phyloP scores from a whole-genome alignment of 1,140 invertebrate species.

The Pomacea maculata region DNA sequence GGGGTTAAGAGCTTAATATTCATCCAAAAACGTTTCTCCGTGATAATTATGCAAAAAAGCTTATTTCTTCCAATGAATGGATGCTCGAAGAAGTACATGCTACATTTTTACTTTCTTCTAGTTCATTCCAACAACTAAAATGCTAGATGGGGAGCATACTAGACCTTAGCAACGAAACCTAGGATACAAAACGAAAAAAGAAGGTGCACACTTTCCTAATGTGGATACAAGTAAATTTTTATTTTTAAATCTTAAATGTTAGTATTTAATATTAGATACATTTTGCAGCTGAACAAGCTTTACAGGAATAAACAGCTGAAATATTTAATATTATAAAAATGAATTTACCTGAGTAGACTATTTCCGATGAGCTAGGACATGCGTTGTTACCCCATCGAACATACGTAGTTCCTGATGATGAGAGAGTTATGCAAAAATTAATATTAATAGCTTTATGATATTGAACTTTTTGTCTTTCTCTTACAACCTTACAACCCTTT shows the following conservation, averaged over 20 bases:
- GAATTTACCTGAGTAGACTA: neutral
- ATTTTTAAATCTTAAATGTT: neutral
- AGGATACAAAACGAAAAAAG: neutral
- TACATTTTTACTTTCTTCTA: too few relatives aligned
- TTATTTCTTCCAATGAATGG: too few relatives aligned
- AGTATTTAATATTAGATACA: neutral
- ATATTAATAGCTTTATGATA: too few relatives aligned
- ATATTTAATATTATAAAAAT: neutral
- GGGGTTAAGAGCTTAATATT: too few relatives aligned
- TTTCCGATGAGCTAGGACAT: neutral
- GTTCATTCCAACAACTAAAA: too few relatives aligned
- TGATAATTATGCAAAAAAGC: too few relatives aligned
- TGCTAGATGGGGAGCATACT: too few relatives aligned
- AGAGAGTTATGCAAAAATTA: neutral
- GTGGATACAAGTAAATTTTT: too few relatives aligned
- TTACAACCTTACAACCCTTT: too few relatives aligned
- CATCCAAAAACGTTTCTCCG: too few relatives aligned
- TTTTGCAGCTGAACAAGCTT: neutral
- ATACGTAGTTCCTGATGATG: neutral
- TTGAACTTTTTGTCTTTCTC: too few relatives aligned
- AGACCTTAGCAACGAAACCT: neutral
- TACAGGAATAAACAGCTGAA: neutral
- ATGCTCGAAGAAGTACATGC: too few relatives aligned
- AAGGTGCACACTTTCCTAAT: neutral
- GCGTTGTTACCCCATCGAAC: neutral